Percentiles rank a stretch among this genome's conserved stretches.
Conservation (phyloP, 1,140 invertebrate genomes). For the Drosophila bocki region DNA sequence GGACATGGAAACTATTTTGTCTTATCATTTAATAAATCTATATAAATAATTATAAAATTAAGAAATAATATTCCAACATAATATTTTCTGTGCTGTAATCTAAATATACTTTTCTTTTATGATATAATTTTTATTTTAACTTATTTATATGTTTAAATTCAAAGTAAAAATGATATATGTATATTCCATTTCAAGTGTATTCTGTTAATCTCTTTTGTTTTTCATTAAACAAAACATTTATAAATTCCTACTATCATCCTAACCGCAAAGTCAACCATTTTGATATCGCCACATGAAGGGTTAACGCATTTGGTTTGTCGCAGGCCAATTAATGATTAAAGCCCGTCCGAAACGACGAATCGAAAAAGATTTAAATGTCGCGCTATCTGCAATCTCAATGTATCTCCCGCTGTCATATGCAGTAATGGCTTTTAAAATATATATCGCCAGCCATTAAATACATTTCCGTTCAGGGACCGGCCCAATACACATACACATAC, state of each 20-base stretch:
- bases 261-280: neutral
- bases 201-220: neutral
- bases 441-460: slow-evolving; percentile 62
- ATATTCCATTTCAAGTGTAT: too few relatives aligned
- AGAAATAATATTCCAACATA: too few relatives aligned
- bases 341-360: slow-evolving; percentile 19
- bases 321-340: slow-evolving; percentile 42
- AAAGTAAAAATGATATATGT: too few relatives aligned
- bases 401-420: slow-evolving; percentile 61
- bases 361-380: slow-evolving; percentile 28
- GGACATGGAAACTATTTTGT: neutral
- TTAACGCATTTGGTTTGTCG: slow-evolving; percentile 10
- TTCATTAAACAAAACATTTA: neutral
- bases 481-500: slow-evolving; percentile 5
- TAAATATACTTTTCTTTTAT: too few relatives aligned
- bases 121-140: too few relatives aligned
- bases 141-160: too few relatives aligned
- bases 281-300: neutral
- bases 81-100: too few relatives aligned
- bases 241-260: neutral
- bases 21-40: too few relatives aligned
- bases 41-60: too few relatives aligned
- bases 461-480: slow-evolving; percentile 40
- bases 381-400: slow-evolving; percentile 43
- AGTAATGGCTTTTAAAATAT: slow-evolving; percentile 65